phyloP scores from a whole-genome alignment of 1,140 invertebrate genomes.

The Trichoplusia ni region DNA sequence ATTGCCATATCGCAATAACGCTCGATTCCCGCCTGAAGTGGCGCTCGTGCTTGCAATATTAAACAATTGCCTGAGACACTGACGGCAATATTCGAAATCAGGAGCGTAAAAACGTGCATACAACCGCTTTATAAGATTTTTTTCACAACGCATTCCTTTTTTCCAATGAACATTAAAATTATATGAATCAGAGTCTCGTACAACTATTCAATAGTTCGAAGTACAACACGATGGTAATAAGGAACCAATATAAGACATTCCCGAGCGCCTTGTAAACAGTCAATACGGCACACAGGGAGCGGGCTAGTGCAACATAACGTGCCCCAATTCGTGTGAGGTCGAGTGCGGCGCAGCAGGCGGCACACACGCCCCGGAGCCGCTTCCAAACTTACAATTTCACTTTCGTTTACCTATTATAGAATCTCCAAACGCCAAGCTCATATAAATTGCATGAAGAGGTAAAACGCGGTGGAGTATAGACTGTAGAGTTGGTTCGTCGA shows the following conservation, averaged over 20 bases:
- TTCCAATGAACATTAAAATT: too few relatives aligned
- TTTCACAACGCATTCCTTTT: too few relatives aligned
- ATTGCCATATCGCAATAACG: neutral
- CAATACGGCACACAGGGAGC: neutral
- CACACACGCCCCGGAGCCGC: constrained; percentile 1
- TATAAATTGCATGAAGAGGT: constrained; percentile 18
- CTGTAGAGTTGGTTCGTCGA: neutral
- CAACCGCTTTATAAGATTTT: too few relatives aligned
- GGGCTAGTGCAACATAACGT: neutral
- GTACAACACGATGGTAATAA: too few relatives aligned
- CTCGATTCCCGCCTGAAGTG: neutral
- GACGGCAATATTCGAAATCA: neutral
- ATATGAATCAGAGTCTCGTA: too few relatives aligned
- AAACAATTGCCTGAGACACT: neutral
- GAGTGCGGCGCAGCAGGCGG: too few relatives aligned
- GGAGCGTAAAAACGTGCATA: neutral
- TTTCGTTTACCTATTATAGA: constrained; percentile 19
- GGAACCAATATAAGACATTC: neutral
- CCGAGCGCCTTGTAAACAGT: neutral
- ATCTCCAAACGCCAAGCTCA: constrained; percentile 9
- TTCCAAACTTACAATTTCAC: constrained; percentile 12
- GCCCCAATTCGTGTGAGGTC: neutral
- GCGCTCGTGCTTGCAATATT: too few relatives aligned
- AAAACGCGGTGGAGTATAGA: neutral
- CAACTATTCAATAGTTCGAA: too few relatives aligned